Conservation (phyloP, 2,113 vertebrate genomes). For the Laterallus jamaicensis region DNA sequence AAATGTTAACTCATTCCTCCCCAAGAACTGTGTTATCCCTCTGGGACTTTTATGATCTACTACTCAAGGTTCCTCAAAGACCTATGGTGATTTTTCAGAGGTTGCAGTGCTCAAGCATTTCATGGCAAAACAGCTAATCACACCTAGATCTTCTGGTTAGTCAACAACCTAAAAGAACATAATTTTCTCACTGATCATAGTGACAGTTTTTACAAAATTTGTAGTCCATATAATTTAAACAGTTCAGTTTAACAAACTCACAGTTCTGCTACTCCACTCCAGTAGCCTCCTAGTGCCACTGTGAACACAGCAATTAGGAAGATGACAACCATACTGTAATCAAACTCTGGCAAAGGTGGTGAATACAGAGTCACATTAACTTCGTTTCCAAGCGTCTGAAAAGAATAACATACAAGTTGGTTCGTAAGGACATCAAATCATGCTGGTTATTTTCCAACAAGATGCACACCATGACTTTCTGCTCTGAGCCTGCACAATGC, state of each 20-base stretch:
- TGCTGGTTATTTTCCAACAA: background rate
- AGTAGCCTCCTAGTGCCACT: constrained; percentile 88
- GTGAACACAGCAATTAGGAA: constrained; percentile 88
- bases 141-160: background rate
- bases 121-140: background rate
- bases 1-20: background rate
- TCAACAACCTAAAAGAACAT: background rate
- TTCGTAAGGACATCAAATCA: background rate
- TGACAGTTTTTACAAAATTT: background rate
- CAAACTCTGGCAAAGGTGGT: constrained; percentile 77
- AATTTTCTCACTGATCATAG: background rate
- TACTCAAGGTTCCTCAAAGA: background rate
- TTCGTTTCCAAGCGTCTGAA: constrained; percentile 77
- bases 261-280: constrained; percentile 90
- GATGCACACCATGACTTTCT: background rate
- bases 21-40: background rate
- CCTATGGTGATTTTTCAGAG: background rate
- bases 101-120: background rate
- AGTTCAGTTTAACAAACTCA: constrained; percentile 65
- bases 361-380: constrained; percentile 85
- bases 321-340: constrained; percentile 87
- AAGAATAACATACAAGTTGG: background rate
- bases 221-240: background rate
- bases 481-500: background rate
- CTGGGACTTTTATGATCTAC: background rate